Conservation (phyloP, 1,140 invertebrate species). For the Cylas formicarius region DNA sequence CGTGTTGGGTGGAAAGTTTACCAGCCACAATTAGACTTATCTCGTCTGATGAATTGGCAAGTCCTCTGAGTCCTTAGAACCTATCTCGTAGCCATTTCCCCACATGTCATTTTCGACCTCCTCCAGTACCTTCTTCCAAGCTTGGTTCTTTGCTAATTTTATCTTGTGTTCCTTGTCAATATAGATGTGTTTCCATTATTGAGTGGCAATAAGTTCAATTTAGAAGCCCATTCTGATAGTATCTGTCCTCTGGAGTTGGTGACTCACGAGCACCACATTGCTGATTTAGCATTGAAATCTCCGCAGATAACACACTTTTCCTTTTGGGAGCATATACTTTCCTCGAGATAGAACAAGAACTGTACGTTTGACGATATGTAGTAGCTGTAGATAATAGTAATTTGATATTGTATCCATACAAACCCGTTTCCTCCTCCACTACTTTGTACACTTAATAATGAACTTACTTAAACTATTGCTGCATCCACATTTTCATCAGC, state of each 20-base stretch:
- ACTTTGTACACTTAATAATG: neutral
- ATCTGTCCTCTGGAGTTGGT: constrained; percentile 17
- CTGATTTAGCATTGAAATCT: constrained; percentile 27
- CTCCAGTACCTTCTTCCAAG: too few relatives aligned
- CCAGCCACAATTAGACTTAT: too few relatives aligned
- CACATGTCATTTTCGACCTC: too few relatives aligned
- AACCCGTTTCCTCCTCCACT: neutral
- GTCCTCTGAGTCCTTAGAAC: too few relatives aligned
- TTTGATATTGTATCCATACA: neutral
- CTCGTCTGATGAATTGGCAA: too few relatives aligned
- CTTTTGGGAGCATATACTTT: neutral
- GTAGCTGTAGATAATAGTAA: constrained; percentile 1
- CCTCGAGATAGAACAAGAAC: neutral
- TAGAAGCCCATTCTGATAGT: neutral
- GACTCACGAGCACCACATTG: constrained; percentile 19
- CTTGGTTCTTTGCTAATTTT: too few relatives aligned
- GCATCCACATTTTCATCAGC: too few relatives aligned
- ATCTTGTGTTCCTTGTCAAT: too few relatives aligned
- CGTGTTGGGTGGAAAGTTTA: too few relatives aligned
- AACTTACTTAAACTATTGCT: too few relatives aligned
- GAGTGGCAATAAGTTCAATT: neutral
- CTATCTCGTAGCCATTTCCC: too few relatives aligned
- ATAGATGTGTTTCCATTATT: too few relatives aligned
- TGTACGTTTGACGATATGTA: constrained; percentile 7
- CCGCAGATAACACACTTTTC: constrained; percentile 19